Evolutionary conservation across 2,797 vertebrate species (phyloP).

Genomic region (Anniella stebbinsi): DNA sequence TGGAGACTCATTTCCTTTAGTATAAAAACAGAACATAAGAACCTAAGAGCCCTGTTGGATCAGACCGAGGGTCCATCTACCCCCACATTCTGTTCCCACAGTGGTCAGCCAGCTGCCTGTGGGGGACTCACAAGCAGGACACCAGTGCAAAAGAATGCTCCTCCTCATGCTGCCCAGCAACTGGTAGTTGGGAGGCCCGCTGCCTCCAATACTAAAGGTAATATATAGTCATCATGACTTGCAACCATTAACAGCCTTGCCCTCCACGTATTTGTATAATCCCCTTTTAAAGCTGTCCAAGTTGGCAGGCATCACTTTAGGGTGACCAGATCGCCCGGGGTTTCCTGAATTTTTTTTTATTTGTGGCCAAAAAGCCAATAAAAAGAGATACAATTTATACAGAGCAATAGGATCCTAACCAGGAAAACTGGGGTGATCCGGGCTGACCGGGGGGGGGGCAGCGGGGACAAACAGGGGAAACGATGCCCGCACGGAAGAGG

Average conservation of each 20-base stretch:
- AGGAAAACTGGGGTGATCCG: too few species aligned
- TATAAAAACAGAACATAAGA: background rate
- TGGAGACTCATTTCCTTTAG: background rate
- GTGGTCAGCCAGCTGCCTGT: background rate
- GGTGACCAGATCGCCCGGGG: too few species aligned
- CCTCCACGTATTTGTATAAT: background rate
- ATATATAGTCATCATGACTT: background rate
- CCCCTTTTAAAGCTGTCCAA: background rate
- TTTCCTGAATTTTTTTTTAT: too few species aligned
- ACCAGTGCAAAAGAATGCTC: background rate
- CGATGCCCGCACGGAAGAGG: too few species aligned
- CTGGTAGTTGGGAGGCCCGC: background rate
- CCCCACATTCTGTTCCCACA: background rate
- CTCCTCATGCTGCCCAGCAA: background rate
- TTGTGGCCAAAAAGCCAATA: too few species aligned
- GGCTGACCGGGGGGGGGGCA: too few species aligned
- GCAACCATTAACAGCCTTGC: background rate
- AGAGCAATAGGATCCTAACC: too few species aligned
- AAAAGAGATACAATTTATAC: too few species aligned
- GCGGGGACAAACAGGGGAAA: too few species aligned
- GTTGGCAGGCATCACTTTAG: too few species aligned
- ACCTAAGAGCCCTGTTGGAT: too few species aligned
- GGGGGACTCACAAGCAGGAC: too few species aligned
- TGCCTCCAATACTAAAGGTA: background rate
- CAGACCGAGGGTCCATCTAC: background rate